Percentiles rank a stretch among this genome's conserved stretches.
phyloP scores from a whole-genome alignment of 2,888 invertebrate species.

The Polymixis lichenea region DNA sequence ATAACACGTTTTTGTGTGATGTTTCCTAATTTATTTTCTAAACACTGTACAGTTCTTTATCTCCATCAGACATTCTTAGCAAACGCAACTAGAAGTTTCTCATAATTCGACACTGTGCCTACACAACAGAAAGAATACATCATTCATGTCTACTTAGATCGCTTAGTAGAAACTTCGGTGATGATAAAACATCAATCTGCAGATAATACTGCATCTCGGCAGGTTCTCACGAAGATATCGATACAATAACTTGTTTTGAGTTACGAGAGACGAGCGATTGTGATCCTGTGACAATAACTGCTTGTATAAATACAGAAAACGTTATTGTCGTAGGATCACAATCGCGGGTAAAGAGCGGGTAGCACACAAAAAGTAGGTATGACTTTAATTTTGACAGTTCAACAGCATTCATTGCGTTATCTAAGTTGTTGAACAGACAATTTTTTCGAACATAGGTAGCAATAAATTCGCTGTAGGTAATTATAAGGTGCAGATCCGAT shows the following conservation, averaged over 20 bases:
- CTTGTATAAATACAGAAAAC: no score
- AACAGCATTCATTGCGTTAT: no score
- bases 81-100: neutral
- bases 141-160: constrained; percentile 24
- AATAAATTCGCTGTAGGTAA: no score
- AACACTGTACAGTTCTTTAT: neutral
- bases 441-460: no score
- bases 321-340: no score
- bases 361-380: no score
- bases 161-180: constrained; percentile 55
- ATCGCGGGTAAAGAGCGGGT: no score
- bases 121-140: constrained; percentile 24
- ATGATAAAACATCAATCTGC: constrained; percentile 46
- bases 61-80: neutral
- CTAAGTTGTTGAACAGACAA: no score
- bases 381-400: no score
- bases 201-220: constrained; percentile 57
- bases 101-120: neutral
- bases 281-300: neutral
- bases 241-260: constrained; percentile 39
- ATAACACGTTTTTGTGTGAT: neutral
- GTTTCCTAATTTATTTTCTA: neutral
- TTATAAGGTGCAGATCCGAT: no score
- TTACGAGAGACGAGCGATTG: constrained; percentile 45
- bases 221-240: constrained; percentile 56